Conservation (phyloP, 2,797 vertebrate genomes). For the Setipinna tenuifilis region DNA sequence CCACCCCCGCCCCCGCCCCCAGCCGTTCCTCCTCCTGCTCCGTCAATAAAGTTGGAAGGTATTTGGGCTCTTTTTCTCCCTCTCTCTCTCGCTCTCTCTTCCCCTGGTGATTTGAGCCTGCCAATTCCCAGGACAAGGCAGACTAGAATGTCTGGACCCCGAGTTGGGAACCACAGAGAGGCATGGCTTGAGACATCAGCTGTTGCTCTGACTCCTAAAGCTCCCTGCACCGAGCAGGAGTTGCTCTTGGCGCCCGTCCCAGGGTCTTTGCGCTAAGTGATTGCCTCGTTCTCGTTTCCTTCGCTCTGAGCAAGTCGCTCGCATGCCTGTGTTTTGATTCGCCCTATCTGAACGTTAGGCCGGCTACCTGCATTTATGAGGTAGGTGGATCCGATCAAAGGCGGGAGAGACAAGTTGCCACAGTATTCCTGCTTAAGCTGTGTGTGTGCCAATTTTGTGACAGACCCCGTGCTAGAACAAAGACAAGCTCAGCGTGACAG, state of each 20-base stretch:
- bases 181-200: conserved; percentile 75
- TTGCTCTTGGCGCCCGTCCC: conserved; percentile 74
- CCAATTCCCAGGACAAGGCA: conserved; percentile 79
- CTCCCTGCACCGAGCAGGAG: conserved; percentile 63
- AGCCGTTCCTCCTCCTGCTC: conserved; percentile 31
- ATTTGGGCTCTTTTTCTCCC: conserved; percentile 55
- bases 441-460: neutral
- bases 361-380: neutral
- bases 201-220: conserved; percentile 76
- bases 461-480: neutral
- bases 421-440: neutral
- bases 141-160: conserved; percentile 71
- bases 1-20: conserved; percentile 64
- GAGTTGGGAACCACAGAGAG: conserved; percentile 73
- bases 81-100: conserved; percentile 58
- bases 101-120: conserved; percentile 70
- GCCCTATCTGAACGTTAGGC: neutral
- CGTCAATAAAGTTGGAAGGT: conserved; percentile 37
- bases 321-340: conserved; percentile 5
- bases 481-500: neutral
- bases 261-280: conserved; percentile 69
- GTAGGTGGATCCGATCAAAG: neutral
- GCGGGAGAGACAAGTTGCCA: neutral
- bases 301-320: conserved; percentile 32
- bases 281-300: conserved; percentile 70